Base-by-base conservation (phyloP, 2,113 vertebrate species). In the Hippocampus barbouri region DNA sequence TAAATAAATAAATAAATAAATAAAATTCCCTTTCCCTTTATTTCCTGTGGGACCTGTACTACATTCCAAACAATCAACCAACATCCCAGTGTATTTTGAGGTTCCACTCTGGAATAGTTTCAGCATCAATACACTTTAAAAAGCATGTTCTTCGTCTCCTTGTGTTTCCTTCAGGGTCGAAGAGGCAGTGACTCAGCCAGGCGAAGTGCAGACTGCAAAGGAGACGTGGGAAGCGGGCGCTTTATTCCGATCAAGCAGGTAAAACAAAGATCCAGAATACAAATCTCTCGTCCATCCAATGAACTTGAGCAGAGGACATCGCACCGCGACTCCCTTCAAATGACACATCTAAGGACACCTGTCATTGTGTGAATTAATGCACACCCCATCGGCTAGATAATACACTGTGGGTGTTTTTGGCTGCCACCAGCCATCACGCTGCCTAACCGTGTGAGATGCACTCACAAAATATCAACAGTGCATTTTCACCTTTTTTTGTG, bases 161-260 rank as follows among this genome's bases (percentile, higher is more conserved):
- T 73, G 89, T 53, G 78, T 88, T 10, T 90, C 91, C 83, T 79
- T 2, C 38, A 98, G 96, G 91, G 93, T 9, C 96, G 95, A 25
- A 91, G 96, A 16, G 96, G 95, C 73, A 98, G 96, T 4, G 96
- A 98, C 88, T 93, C 95, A 0, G 96, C 97, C 89, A 94, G 95
- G 83, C 90, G 95, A 73, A 96, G 94, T 72, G 87, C 93, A 75
- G 96, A 97, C 78, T 94, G 91, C 77, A 93, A 94, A 40, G 94
- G 93, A 0, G 95, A 97, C 51, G 85, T 94, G 0, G 94, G 94
- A 56, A 93, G 93, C 0, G 95, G 95, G 5, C 91, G 96, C 10
- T 94, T 92, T 84, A 95, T 96, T 82, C 95, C 96, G 68, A 95
- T 97, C 85, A 98, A 98, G 78, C 96, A 98, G 94, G 96, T 91